phyloP scores from a whole-genome alignment of 2,888 invertebrate species.

The Quadroppia sp. region DNA sequence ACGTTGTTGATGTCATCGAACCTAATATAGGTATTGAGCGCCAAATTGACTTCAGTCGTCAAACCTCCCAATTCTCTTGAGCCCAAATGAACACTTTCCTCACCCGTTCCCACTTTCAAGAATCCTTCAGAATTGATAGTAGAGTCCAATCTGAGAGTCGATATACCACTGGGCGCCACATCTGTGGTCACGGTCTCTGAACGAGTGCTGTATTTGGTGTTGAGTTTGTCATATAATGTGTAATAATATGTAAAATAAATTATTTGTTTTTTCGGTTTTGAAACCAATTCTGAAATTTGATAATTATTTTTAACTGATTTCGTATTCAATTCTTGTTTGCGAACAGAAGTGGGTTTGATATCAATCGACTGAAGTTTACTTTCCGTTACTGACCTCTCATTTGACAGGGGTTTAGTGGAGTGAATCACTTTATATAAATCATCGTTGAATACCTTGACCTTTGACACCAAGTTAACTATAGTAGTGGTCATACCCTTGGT shows the following conservation, averaged over 20 bases:
- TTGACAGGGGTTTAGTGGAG: constrained; percentile 22
- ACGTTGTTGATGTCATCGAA: constrained; percentile 46
- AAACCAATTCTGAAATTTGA: constrained; percentile 43
- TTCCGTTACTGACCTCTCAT: background rate
- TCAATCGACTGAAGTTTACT: background rate
- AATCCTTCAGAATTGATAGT: constrained; percentile 46
- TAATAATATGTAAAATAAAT: constrained; percentile 48
- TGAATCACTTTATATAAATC: constrained; percentile 45
- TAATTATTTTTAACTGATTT: constrained; percentile 13
- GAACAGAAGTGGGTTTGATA: constrained; percentile 26
- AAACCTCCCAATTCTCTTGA: constrained; percentile 46
- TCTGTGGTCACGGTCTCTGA: constrained; percentile 46
- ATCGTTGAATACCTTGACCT: constrained; percentile 46
- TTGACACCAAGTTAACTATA: constrained; percentile 49
- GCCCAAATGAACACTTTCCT: constrained; percentile 46
- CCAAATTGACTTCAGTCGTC: constrained; percentile 48
- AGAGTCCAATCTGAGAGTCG: constrained; percentile 43
- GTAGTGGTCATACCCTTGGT: constrained; percentile 46
- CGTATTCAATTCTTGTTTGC: background rate
- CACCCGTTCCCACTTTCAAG: constrained; percentile 43
- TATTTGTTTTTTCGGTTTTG: constrained; percentile 45
- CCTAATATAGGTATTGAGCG: constrained; percentile 46
- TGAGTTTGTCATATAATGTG: constrained; percentile 47
- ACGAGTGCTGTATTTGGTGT: constrained; percentile 45
- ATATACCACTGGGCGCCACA: constrained; percentile 42